Evolutionary conservation across 2,888 invertebrate genomes (phyloP).

Genomic region (Augochlorella aurata): DNA sequence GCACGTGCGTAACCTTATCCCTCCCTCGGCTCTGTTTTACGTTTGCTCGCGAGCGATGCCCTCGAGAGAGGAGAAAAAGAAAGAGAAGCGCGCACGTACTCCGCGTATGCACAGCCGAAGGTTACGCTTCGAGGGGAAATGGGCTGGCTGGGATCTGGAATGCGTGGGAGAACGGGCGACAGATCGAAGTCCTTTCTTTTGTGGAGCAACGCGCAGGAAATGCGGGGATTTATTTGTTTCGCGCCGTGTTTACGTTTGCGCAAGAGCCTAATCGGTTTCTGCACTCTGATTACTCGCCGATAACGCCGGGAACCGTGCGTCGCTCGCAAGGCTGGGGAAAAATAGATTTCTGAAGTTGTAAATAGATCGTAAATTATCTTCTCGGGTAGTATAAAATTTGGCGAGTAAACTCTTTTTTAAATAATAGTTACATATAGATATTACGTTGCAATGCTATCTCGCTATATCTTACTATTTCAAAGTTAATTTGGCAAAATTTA

Average conservation of each 20-base stretch:
- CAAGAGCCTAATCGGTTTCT: slow-evolving; percentile 12
- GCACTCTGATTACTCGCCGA: background rate
- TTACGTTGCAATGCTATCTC: too few relatives aligned
- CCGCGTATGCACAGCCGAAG: slow-evolving; percentile 50
- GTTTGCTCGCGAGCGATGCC: slow-evolving; percentile 60
- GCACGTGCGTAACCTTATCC: slow-evolving; percentile 40
- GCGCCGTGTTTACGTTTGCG: slow-evolving; percentile 1
- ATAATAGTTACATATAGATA: too few relatives aligned
- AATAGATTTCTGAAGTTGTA: too few relatives aligned
- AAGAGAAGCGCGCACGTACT: slow-evolving; percentile 25
- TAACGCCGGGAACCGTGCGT: background rate
- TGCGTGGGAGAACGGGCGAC: slow-evolving; percentile 35
- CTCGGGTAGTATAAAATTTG: too few relatives aligned
- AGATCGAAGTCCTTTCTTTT: background rate
- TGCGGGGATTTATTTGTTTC: background rate
- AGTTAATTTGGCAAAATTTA: too few relatives aligned
- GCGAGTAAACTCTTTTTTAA: too few relatives aligned
- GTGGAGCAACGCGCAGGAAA: background rate
- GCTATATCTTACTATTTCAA: too few relatives aligned
- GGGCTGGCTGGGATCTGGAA: slow-evolving; percentile 36
- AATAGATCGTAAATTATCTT: too few relatives aligned
- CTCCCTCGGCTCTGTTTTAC: slow-evolving; percentile 30
- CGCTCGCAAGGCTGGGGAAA: too few relatives aligned
- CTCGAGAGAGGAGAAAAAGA: slow-evolving; percentile 45
- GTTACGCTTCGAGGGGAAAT: slow-evolving; percentile 60